Base-by-base conservation (phyloP, 2,113 vertebrate genomes). In the Oncorhynchus kisutch region DNA sequence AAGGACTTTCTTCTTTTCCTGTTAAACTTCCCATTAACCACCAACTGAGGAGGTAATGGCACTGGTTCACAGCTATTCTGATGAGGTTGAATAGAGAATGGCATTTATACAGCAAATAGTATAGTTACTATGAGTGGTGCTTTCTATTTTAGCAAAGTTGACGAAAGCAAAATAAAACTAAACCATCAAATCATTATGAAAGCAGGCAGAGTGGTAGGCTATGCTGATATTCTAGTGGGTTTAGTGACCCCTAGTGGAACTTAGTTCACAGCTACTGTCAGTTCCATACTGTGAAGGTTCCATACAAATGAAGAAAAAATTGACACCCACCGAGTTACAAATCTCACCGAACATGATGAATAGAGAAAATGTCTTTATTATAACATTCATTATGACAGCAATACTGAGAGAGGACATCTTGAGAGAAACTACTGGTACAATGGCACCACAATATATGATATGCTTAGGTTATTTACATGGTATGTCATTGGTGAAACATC, bases 291-390 rank as follows among this genome's bases (percentile, higher is more conserved):
- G 59, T 22, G 8, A 62, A 45, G 8, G 51, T 18, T 54, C 14
- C 49, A 54, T 54, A 1, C 49, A 4, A 16, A 54, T 18, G 13
- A 54, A 54, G 49, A 54, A 18, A 54, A 1, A 54, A 16, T 14
- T 4, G 16, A 54, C 39, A 54, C 51, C 51, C 16, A 18, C 49
- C 12, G 14, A 29, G 29, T 39, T 29, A 29, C 2, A 39, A 31
- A 68, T 31, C 7, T 70, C 39, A 25, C 9, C 5, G 3, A 70
- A 70, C 22, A 70, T 49, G 11, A 85, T 68, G 75, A 27, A 11
- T 39, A 77, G n/a, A 45, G 45, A 45, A 12, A 27, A 20, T 70
- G 12, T 72, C 31, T 91, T 91, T 89, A 90, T 88, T 90, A 67
- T 67, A 48, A 82, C 70, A 70, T 14, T 80, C 60, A 77, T 78